Percentiles rank a stretch among this genome's conserved stretches.
These are phyloP conservation scores for Mola mola DNA, from an alignment of 2,113 vertebrate genomes.

Conservation along the genomic window DNA sequence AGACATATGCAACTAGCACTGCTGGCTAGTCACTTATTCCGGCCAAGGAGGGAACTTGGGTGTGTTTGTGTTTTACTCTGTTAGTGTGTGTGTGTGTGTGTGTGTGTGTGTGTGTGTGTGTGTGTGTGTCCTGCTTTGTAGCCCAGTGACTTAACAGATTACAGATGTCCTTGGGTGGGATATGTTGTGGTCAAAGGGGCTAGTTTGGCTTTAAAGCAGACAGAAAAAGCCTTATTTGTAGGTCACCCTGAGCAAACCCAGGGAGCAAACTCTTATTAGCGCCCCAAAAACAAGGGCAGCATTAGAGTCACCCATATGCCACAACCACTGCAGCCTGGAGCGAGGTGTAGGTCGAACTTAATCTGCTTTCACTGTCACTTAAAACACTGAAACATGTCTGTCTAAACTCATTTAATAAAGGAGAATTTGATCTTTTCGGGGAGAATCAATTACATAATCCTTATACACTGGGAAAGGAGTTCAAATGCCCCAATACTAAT, in stretches of 20 bases:
- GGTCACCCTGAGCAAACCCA: constrained; percentile 32
- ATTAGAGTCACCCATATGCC: constrained; percentile 30
- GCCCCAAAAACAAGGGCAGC: constrained; percentile 31
- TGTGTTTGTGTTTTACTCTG: constrained; percentile 52
- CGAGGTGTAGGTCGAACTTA: constrained; percentile 6
- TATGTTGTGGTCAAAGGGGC: constrained; percentile 31
- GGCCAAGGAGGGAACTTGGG: constrained; percentile 62
- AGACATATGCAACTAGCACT: constrained; percentile 58
- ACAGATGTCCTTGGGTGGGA: constrained; percentile 56
- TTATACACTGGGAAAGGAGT: background rate
- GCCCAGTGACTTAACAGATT: constrained; percentile 56
- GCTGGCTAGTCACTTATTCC: constrained; percentile 63
- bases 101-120: constrained; percentile 28
- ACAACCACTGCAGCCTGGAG: constrained; percentile 37
- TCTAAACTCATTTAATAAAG: background rate
- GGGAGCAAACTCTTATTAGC: constrained; percentile 36
- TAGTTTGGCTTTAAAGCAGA: constrained; percentile 45
- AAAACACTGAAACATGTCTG: constrained; percentile 2
- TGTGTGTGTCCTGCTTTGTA: constrained; percentile 25
- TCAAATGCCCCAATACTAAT: no score
- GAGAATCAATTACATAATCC: background rate
- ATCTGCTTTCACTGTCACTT: constrained; percentile 3
- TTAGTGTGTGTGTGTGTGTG: constrained; percentile 16
- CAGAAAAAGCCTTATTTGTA: constrained; percentile 49
- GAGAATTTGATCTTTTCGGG: constrained; percentile 1